phyloP scores from a whole-genome alignment of 2,113 vertebrate genomes.

The Syngnathus floridae region DNA sequence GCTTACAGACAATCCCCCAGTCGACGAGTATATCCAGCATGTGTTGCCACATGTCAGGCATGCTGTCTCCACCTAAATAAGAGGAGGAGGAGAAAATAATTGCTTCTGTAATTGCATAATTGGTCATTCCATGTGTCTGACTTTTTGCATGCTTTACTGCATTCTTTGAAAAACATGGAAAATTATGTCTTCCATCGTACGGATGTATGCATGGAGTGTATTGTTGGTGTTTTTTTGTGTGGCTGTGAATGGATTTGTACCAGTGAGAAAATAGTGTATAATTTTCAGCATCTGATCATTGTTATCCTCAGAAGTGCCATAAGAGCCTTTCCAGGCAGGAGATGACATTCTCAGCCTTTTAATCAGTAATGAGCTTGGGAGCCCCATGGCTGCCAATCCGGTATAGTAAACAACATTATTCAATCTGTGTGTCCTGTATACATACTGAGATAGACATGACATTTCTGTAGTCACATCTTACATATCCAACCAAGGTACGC shows the following conservation, averaged over 20 bases:
- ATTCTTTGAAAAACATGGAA: neutral
- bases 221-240: neutral
- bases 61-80: constrained; percentile 33
- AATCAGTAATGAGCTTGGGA: constrained; percentile 35
- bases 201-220: no score
- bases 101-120: constrained; percentile 43
- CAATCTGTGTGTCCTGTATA: constrained; percentile 1
- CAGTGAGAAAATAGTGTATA: constrained; percentile 34
- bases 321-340: constrained; percentile 56
- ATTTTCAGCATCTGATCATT: constrained; percentile 56
- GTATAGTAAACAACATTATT: constrained; percentile 26
- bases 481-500: neutral
- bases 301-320: constrained; percentile 50
- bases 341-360: constrained; percentile 44
- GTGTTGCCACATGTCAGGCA: constrained; percentile 40
- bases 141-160: neutral
- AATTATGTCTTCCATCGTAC: neutral
- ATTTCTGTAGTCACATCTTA: neutral
- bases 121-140: constrained; percentile 21
- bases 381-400: constrained; percentile 24
- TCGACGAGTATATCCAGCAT: constrained; percentile 29
- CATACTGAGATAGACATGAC: neutral
- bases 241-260: constrained; percentile 7
- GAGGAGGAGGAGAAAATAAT: constrained; percentile 21
- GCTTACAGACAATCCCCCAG: constrained; percentile 6